Evolutionary conservation across 2,113 vertebrate genomes (phyloP).

Genomic region (Rhinogobius similis): DNA sequence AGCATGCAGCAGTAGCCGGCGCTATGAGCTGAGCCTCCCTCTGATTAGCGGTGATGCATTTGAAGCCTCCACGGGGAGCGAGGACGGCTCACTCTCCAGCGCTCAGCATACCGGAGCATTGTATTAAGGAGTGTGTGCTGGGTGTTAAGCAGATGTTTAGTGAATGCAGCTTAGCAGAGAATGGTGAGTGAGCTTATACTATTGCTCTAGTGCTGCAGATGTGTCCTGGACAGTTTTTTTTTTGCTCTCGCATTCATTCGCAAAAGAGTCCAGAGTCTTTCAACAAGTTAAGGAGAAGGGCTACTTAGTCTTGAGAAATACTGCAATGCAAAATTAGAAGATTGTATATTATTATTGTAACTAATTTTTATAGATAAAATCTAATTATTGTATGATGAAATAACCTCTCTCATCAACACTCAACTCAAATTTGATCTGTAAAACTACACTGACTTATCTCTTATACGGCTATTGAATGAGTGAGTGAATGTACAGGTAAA

Average conservation of each 20-base stretch:
- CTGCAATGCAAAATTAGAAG: background rate
- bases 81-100: slow-evolving; percentile 30
- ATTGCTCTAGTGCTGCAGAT: background rate
- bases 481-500: background rate
- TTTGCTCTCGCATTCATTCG: background rate
- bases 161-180: slow-evolving; percentile 50
- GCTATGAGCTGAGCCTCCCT: slow-evolving; percentile 45
- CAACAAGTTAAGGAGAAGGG: background rate
- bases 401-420: background rate
- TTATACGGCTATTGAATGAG: background rate
- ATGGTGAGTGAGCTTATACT: slow-evolving; percentile 14
- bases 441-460: background rate
- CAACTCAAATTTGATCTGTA: background rate
- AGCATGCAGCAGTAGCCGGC: slow-evolving; percentile 65
- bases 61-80: slow-evolving; percentile 59
- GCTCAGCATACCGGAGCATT: slow-evolving; percentile 55
- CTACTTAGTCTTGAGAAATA: background rate
- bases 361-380: no score
- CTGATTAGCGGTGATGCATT: slow-evolving; percentile 64
- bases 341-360: no score
- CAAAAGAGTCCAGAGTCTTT: background rate
- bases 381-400: background rate
- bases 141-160: slow-evolving; percentile 68
- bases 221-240: background rate
- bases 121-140: slow-evolving; percentile 58